Percentiles rank a stretch among this genome's conserved stretches.
Evolutionary conservation across 2,113 vertebrate genomes (phyloP).

Genomic region (Chloropsis cyanopogon): DNA sequence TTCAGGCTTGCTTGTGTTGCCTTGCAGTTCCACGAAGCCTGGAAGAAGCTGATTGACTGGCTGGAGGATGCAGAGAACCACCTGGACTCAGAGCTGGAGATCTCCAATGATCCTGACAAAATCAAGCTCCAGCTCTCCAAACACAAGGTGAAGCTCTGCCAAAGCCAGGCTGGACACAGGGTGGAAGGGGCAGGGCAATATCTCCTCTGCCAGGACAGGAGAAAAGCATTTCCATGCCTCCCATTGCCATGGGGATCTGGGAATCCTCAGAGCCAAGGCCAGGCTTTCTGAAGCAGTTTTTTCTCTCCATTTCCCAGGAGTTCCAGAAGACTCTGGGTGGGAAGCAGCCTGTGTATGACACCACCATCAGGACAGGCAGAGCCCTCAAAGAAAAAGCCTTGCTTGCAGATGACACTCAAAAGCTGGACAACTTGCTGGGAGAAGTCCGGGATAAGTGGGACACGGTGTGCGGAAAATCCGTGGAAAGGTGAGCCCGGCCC

Average conservation of each 20-base stretch:
- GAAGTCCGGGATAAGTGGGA: conserved; percentile 98
- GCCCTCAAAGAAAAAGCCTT: conserved; percentile 93
- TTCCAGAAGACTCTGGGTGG: conserved; percentile 96
- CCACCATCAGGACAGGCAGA: conserved; percentile 90
- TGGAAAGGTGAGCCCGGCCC: conserved; percentile 83
- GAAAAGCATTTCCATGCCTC: fast-evolving
- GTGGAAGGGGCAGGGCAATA: neutral
- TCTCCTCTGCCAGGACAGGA: neutral
- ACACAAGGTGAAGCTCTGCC: conserved; percentile 84
- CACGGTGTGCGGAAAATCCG: conserved; percentile 97
- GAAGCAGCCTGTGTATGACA: conserved; percentile 97
- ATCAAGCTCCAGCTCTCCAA: conserved; percentile 96
- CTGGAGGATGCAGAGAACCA: conserved; percentile 94
- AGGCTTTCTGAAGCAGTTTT: neutral
- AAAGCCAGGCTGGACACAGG: neutral
- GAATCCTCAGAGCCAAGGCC: neutral
- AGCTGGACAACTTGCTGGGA: conserved; percentile 90
- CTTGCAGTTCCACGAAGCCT: conserved; percentile 93
- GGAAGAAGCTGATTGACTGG: conserved; percentile 97
- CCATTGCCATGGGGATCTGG: neutral
- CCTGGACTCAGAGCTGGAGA: conserved; percentile 94
- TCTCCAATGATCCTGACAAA: conserved; percentile 98
- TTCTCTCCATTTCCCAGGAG: conserved; percentile 75
- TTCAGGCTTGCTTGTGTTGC: neutral
- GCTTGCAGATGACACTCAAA: conserved; percentile 87